Conservation (phyloP, 2,797 vertebrate genomes). For the Pangasius krempfi region DNA sequence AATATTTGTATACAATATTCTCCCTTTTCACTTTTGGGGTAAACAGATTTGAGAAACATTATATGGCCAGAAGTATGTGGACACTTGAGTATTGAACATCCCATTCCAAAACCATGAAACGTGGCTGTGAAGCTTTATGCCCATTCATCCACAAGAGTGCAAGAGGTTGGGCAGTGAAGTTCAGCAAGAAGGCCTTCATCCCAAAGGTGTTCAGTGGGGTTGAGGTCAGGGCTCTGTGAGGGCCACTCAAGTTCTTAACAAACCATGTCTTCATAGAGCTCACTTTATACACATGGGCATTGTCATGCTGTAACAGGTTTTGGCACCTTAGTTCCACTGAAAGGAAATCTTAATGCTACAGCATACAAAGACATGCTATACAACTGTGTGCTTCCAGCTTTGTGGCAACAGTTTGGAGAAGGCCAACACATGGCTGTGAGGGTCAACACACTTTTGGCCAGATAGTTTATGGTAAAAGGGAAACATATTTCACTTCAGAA, state of each 20-base stretch:
- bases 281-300: not conserved
- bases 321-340: not conserved
- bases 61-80: not conserved
- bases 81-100: not conserved
- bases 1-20: not conserved
- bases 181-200: not conserved
- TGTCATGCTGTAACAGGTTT: not conserved
- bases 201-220: not conserved
- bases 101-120: not conserved
- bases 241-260: not conserved
- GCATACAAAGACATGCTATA: not conserved
- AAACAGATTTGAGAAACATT: not conserved
- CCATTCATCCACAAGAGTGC: not conserved
- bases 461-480: not conserved
- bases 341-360: not conserved
- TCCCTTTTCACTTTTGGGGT: not conserved
- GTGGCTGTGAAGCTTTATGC: not conserved
- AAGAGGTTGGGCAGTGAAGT: not conserved
- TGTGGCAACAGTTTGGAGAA: not conserved
- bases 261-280: not conserved
- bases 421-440: no score
- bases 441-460: not conserved
- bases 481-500: not conserved
- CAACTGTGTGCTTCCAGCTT: not conserved
- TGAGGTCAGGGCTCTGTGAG: not conserved